Conservation (phyloP, 2,888 invertebrate genomes). For the Periphyllus acericola region DNA sequence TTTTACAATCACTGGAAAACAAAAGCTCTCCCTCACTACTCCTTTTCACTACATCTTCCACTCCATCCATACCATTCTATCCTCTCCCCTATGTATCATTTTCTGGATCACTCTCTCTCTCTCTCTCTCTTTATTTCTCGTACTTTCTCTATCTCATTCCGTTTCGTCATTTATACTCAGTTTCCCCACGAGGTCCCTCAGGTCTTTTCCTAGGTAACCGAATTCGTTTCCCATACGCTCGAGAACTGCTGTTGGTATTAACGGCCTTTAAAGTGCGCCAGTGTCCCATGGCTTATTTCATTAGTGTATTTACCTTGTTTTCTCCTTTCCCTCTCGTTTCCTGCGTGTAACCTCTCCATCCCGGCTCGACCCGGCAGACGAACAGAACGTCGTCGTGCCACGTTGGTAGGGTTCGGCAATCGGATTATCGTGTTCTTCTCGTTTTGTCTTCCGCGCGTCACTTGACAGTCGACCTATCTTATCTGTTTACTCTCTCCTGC, state of each 20-base stretch:
- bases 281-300: constrained; percentile 62
- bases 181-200: neutral
- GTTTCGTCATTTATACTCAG: constrained; percentile 32
- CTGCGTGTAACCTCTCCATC: neutral
- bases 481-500: constrained; percentile 48
- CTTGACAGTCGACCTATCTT: constrained; percentile 53
- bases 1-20: constrained; percentile 59
- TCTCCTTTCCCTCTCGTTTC: neutral
- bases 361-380: neutral
- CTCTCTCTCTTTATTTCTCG: neutral
- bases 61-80: neutral
- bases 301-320: constrained; percentile 61
- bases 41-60: neutral
- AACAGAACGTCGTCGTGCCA: constrained; percentile 1
- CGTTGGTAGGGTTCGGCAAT: constrained; percentile 51
- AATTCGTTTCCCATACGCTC: constrained; percentile 39
- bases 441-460: constrained; percentile 46
- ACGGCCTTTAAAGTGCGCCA: constrained; percentile 60
- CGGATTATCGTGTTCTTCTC: constrained; percentile 58
- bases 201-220: constrained; percentile 36
- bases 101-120: neutral
- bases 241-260: constrained; percentile 37
- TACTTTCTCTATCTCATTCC: neutral
- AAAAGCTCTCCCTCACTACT: constrained; percentile 23
- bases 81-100: neutral